These are phyloP conservation scores for Rhagonycha lutea DNA, from an alignment of 2,888 invertebrate genomes.

Conservation along the genomic window DNA sequence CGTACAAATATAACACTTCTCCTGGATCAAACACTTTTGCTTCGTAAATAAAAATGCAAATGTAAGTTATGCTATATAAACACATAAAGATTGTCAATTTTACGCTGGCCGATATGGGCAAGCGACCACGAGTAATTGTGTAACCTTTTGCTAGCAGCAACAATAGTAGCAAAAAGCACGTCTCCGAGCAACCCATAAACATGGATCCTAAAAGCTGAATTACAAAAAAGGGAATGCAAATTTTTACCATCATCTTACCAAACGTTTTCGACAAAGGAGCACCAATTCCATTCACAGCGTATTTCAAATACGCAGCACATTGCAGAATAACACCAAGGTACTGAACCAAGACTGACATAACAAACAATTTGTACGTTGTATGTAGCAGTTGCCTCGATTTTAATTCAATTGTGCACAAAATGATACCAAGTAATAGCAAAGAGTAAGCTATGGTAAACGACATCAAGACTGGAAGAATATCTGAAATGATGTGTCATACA, in stretches of 20 bases:
- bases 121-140: slow-evolving; percentile 83
- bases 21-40: slow-evolving; percentile 89
- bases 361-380: slow-evolving; percentile 85
- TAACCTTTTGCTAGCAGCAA: slow-evolving; percentile 87
- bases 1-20: slow-evolving; percentile 85
- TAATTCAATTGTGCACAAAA: slow-evolving; percentile 76
- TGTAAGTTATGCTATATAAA: slow-evolving; percentile 72
- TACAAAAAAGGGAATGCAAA: not conserved
- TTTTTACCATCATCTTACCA: slow-evolving; percentile 50
- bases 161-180: slow-evolving; percentile 75
- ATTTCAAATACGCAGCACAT: slow-evolving; percentile 74
- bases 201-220: slow-evolving; percentile 66
- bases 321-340: slow-evolving; percentile 71
- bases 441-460: slow-evolving; percentile 75
- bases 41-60: slow-evolving; percentile 79
- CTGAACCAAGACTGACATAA: slow-evolving; percentile 72
- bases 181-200: slow-evolving; percentile 73
- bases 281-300: slow-evolving; percentile 75
- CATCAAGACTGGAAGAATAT: slow-evolving; percentile 82
- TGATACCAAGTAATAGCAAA: slow-evolving; percentile 71
- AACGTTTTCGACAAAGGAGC: slow-evolving; percentile 56
- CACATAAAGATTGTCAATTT: slow-evolving; percentile 82
- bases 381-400: slow-evolving; percentile 82
- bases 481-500: slow-evolving; percentile 59
- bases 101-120: slow-evolving; percentile 72